These are phyloP conservation scores for Urocynchramus pylzowi DNA, from an alignment of 2,113 vertebrate genomes.

Conservation along the genomic window DNA sequence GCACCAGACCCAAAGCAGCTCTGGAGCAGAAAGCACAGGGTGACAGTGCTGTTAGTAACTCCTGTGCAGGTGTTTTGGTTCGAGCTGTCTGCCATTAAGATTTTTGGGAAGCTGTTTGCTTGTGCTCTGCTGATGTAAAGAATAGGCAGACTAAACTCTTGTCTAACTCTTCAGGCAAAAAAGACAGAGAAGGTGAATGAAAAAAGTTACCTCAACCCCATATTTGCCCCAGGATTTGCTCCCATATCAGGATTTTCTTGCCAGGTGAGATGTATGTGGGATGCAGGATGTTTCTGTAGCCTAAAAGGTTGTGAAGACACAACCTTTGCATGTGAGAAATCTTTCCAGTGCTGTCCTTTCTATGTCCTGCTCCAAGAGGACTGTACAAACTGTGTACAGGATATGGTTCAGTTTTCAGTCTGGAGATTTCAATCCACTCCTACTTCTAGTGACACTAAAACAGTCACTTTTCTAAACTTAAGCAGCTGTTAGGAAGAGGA, in stretches of 20 bases:
- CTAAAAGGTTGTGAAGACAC: neutral
- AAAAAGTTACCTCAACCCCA: neutral
- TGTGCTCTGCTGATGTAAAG: neutral
- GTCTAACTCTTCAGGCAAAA: neutral
- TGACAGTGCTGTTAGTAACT: neutral
- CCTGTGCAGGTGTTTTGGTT: neutral
- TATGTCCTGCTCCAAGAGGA: neutral
- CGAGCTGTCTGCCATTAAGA: accelerated
- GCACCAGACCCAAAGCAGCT: neutral
- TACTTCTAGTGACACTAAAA: neutral
- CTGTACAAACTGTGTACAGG: accelerated
- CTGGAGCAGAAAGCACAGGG: neutral
- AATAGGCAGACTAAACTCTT: neutral
- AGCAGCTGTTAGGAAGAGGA: neutral
- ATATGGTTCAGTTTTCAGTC: accelerated
- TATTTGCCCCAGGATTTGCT: neutral
- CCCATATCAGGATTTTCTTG: neutral
- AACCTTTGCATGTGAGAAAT: neutral
- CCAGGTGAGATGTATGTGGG: neutral
- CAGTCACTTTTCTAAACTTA: neutral
- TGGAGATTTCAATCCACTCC: neutral
- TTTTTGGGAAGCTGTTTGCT: neutral
- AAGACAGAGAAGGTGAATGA: neutral
- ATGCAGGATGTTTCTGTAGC: neutral
- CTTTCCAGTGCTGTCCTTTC: neutral